These are phyloP conservation scores for Sterrhoptilus dennistouni DNA, from an alignment of 2,113 vertebrate genomes.

Conservation along the genomic window DNA sequence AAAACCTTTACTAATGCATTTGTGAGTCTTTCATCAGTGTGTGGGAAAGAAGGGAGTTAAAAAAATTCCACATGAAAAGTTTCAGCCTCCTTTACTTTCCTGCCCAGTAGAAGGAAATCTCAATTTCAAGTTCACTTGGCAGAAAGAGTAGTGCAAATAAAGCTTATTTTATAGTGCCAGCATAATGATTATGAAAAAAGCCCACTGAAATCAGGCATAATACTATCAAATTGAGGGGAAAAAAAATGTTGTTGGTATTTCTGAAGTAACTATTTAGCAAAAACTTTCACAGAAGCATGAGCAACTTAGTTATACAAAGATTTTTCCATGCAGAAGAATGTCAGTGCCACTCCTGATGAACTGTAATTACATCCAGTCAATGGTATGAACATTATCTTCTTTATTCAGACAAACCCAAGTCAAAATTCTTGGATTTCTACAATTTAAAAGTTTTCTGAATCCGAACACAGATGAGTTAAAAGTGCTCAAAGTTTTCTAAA, in stretches of 20 bases:
- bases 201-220: not conserved
- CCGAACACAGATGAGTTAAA: not conserved
- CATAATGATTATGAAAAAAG: not conserved
- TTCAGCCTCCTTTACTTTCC: not conserved
- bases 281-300: not conserved
- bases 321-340: not conserved
- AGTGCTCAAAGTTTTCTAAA: not conserved
- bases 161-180: not conserved
- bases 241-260: not conserved
- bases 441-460: not conserved
- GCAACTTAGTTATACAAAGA: not conserved
- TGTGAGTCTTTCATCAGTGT: not conserved
- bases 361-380: not conserved
- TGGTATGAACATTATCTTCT: not conserved
- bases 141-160: not conserved
- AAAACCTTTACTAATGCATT: not conserved
- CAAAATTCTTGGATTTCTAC: not conserved
- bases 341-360: not conserved
- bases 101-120: not conserved
- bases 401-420: not conserved
- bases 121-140: not conserved
- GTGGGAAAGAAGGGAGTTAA: not conserved
- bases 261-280: not conserved
- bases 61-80: not conserved
- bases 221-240: not conserved